These are phyloP conservation scores for Rambutsinella grinnellia DNA, from an alignment of 2,888 invertebrate genomes.

Conservation along the genomic window DNA sequence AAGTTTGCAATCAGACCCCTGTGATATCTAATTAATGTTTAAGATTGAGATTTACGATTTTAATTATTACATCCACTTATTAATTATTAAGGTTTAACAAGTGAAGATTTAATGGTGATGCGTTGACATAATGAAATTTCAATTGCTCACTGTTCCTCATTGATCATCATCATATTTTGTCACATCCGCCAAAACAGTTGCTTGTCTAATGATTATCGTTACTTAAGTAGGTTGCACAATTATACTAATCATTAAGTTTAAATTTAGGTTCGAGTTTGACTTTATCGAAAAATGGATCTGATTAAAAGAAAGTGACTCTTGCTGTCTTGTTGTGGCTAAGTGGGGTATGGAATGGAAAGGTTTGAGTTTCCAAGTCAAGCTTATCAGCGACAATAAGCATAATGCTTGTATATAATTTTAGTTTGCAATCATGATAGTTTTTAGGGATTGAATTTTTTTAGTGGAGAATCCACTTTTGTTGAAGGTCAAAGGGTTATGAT, in stretches of 20 bases:
- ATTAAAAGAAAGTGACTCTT: too few relatives aligned
- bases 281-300: constrained; percentile 3
- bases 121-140: neutral
- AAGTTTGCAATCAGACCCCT: constrained; percentile 59
- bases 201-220: constrained; percentile 37
- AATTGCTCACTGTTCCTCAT: constrained; percentile 2
- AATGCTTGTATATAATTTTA: neutral
- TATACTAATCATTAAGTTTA: constrained; percentile 8
- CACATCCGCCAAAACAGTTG: constrained; percentile 48
- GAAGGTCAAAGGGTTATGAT: neutral
- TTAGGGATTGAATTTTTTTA: neutral
- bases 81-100: neutral
- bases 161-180: constrained; percentile 23
- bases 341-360: neutral
- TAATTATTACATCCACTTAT: constrained; percentile 6
- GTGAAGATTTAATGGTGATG: constrained; percentile 26
- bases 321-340: too few relatives aligned
- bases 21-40: constrained; percentile 48
- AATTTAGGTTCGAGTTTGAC: constrained; percentile 2
- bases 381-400: neutral
- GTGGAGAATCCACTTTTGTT: neutral
- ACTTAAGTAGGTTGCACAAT: neutral
- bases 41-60: neutral
- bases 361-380: neutral
- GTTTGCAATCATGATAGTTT: neutral